Conservation (phyloP, 2,888 invertebrate genomes). For the Eupithecia subumbrata region DNA sequence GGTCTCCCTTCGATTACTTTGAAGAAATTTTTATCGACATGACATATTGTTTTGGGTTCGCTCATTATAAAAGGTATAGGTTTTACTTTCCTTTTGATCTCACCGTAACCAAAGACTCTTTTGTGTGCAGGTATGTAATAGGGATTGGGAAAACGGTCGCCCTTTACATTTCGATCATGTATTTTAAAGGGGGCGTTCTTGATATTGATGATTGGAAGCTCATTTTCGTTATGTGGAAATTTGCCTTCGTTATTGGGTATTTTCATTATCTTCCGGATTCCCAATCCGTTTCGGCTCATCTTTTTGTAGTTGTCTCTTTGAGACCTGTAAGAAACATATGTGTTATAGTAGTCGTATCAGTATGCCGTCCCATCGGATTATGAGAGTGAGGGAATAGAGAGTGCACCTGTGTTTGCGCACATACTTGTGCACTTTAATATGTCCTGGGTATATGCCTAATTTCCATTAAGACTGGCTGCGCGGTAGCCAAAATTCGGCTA, state of each 20-base stretch:
- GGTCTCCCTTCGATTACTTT: slow-evolving; percentile 56
- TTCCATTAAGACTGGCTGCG: background rate
- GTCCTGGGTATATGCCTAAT: background rate
- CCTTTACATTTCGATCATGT: slow-evolving; percentile 35
- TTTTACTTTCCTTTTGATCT: slow-evolving; percentile 39
- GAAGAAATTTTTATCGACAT: slow-evolving; percentile 53
- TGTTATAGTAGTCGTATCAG: background rate
- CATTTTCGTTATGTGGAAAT: slow-evolving; percentile 36
- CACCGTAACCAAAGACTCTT: slow-evolving; percentile 39
- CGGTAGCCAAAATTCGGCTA: background rate
- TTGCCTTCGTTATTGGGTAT: slow-evolving; percentile 31
- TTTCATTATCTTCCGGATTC: slow-evolving; percentile 39
- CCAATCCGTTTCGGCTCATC: slow-evolving; percentile 33
- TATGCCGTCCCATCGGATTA: background rate
- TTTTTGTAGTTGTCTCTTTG: slow-evolving; percentile 35
- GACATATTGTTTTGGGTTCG: slow-evolving; percentile 51
- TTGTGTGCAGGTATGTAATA: slow-evolving; percentile 44
- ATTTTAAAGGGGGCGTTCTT: slow-evolving; percentile 25
- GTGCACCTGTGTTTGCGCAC: background rate
- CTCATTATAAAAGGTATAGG: slow-evolving; percentile 47
- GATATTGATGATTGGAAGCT: slow-evolving; percentile 24
- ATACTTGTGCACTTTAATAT: background rate
- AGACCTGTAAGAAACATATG: slow-evolving; percentile 32
- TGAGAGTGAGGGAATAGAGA: background rate
- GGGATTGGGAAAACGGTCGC: slow-evolving; percentile 43